Evolutionary conservation across 2,113 vertebrate genomes (phyloP).

Genomic region (Xyliphius kryptos): DNA sequence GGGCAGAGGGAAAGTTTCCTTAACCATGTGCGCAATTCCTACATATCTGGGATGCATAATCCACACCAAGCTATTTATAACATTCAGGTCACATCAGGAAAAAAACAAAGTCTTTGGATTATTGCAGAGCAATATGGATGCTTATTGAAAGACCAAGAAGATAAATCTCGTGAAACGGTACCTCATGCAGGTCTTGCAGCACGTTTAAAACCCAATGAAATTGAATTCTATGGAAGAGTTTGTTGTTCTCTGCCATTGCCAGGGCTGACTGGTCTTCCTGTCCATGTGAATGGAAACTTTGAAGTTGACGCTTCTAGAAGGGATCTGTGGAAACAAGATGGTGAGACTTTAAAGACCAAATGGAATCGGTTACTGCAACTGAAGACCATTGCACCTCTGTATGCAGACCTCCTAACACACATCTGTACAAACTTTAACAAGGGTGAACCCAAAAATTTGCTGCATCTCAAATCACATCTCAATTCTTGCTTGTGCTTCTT

Average conservation of each 20-base stretch:
- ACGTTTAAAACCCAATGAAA: constrained; percentile 28
- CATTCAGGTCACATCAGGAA: constrained; percentile 53
- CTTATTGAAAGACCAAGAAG: constrained; percentile 15
- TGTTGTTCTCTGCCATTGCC: constrained; percentile 78
- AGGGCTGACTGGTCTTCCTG: constrained; percentile 65
- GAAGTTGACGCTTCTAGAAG: constrained; percentile 65
- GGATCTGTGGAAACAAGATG: constrained; percentile 61
- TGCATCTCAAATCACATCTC: constrained; percentile 16
- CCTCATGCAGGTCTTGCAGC: constrained; percentile 67
- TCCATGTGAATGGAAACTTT: constrained; percentile 79
- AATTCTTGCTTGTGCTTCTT: constrained; percentile 55
- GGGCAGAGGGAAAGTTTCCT: constrained; percentile 48
- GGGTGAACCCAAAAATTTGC: neutral
- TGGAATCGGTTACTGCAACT: constrained; percentile 70
- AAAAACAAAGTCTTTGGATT: constrained; percentile 55
- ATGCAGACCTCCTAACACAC: constrained; percentile 63
- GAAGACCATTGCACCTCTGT: constrained; percentile 61
- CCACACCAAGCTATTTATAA: constrained; percentile 50
- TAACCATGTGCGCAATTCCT: constrained; percentile 36
- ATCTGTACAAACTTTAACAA: constrained; percentile 40
- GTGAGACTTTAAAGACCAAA: constrained; percentile 46
- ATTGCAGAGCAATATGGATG: constrained; percentile 62
- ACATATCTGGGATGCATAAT: constrained; percentile 19
- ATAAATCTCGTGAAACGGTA: constrained; percentile 36
- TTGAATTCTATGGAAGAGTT: constrained; percentile 46